Evolutionary conservation across 2,888 invertebrate species (phyloP), one percentile per base, ranked within the genome.

Genomic region (Laothoe populi): DNA sequence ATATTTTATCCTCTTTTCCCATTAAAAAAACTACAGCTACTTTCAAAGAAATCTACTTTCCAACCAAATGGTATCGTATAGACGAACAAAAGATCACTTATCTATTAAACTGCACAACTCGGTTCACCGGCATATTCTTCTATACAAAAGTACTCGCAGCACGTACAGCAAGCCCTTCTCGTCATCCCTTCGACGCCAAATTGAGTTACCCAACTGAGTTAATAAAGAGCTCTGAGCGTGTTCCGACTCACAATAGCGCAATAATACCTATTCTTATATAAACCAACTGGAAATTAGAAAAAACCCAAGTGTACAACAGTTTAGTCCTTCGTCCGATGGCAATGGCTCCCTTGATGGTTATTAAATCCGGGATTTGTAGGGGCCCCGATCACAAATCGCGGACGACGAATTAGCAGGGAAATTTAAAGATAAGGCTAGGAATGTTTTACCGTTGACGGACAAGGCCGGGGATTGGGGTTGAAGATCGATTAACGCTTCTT

Each of bases 131-230:
- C 73, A 73, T 74, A 73, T 77, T 71, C 72, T 74, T 71, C 70
- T 74, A 80, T 78, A 83, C 76, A 81, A 75, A 72, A 78, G 75
- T 68, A 66, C 76, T 74, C 74, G 81, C 82, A 83, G 83, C 86
- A 87, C 87, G 86, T 87, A 81, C 82, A 72, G 62, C 64, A 63
- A 71, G 78, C 74, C 79, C 80, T 78, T 78, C 84, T 87, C 84
- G 84, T 86, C 87, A 87, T 87, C 84, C 87, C 84, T 87, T 86
- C 86, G 82, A 81, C 79, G 82, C 82, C 78, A 87, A 87, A 87
- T 87, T 87, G 87, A 87, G 87, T 88, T 87, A 86, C 86, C 85
- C 85, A 83, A 84, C 84, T 79, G 82, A 86, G 87, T 87, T 88
- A 87, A 88, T 88, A 87, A 86, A 86, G 87, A 86, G 85, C 78